These are phyloP conservation scores for Momotus momota DNA, from an alignment of 2,797 vertebrate genomes.

Conservation along the genomic window DNA sequence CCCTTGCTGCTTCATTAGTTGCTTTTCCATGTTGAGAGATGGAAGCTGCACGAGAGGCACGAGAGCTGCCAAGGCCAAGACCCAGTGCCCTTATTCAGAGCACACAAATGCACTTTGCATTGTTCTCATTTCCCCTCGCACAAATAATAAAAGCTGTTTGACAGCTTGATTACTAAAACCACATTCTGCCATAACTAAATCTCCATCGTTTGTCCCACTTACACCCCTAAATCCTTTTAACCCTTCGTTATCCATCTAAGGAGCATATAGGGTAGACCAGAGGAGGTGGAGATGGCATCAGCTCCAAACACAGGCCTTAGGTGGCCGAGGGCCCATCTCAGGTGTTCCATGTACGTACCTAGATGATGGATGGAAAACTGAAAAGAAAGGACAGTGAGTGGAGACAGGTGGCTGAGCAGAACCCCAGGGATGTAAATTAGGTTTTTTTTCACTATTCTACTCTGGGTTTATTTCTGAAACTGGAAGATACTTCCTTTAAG, in stretches of 20 bases:
- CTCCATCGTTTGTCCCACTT: neutral
- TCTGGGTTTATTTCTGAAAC: neutral
- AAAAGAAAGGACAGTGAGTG: neutral
- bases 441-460: neutral
- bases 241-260: neutral
- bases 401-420: neutral
- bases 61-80: neutral
- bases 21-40: neutral
- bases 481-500: neutral
- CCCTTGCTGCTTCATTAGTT: slow-evolving; percentile 2
- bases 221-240: neutral
- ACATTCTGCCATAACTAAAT: neutral
- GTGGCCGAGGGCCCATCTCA: neutral
- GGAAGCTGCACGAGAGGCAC: neutral
- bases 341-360: too few species aligned
- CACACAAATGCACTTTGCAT: neutral
- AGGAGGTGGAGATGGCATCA: neutral
- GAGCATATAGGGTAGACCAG: neutral
- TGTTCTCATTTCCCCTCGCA: slow-evolving; percentile 39
- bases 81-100: neutral
- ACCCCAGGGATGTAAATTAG: neutral
- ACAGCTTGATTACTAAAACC: neutral
- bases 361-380: neutral
- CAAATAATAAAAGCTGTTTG: neutral
- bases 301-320: neutral